A percentile compares a stretch with the other conserved stretches of the same genome.
phyloP scores from a whole-genome alignment of 2,113 vertebrate genomes.

The Triplophysa rosa region DNA sequence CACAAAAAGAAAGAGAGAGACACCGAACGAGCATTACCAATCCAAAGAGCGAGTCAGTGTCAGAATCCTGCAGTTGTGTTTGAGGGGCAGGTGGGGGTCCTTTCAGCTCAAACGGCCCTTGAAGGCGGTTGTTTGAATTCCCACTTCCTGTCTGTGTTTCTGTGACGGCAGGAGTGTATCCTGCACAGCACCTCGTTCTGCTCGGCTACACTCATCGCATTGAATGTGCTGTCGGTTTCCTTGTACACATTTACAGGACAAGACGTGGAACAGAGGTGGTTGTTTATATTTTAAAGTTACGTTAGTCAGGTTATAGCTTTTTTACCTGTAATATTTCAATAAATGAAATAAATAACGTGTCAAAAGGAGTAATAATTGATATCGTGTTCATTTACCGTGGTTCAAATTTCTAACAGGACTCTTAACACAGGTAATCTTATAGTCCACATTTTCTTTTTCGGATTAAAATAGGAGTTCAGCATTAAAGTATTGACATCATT shows the following conservation, averaged over 20 bases:
- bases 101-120: constrained; percentile 71
- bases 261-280: neutral
- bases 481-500: neutral
- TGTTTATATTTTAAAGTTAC: neutral
- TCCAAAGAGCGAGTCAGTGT: neutral
- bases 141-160: constrained; percentile 60
- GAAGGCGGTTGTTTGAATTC: constrained; percentile 69
- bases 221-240: constrained; percentile 67
- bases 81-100: constrained; percentile 51
- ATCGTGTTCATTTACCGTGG: too few species aligned
- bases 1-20: neutral
- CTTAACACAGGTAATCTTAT: too few species aligned
- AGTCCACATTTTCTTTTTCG: too few species aligned
- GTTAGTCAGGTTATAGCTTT: neutral
- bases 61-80: constrained; percentile 44
- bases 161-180: constrained; percentile 53
- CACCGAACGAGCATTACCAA: neutral
- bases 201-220: constrained; percentile 28
- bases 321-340: too few species aligned
- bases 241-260: constrained; percentile 4
- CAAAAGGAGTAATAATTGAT: too few species aligned
- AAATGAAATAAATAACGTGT: too few species aligned
- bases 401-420: too few species aligned
- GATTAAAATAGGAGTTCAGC: neutral
- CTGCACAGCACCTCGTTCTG: constrained; percentile 24